phyloP scores from a whole-genome alignment of 2,113 vertebrate genomes.

The Oreochromis tanganicae region DNA sequence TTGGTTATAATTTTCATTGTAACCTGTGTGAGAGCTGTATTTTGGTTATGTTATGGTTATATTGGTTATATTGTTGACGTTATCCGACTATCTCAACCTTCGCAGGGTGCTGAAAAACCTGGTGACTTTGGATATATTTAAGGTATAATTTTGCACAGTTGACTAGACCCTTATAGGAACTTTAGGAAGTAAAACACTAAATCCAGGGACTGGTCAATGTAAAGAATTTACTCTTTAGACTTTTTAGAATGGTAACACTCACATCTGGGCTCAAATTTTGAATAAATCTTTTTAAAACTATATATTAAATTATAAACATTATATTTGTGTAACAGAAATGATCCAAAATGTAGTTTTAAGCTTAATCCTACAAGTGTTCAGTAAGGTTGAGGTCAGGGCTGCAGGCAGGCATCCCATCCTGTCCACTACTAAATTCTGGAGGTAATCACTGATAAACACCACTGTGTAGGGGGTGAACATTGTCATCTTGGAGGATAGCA shows the following conservation, averaged over 20 bases:
- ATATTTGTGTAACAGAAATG: neutral
- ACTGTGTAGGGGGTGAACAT: neutral
- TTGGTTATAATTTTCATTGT: neutral
- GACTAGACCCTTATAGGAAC: neutral
- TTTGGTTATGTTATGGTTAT: neutral
- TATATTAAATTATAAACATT: neutral
- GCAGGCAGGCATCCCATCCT: rapidly evolving
- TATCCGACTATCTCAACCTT: rapidly evolving
- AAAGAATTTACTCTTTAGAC: neutral
- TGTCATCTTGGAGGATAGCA: neutral
- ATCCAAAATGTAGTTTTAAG: neutral
- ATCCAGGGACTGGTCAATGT: neutral
- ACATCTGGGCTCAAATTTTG: neutral
- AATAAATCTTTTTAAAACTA: rapidly evolving
- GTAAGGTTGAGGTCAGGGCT: neutral
- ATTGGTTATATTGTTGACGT: neutral
- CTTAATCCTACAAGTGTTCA: neutral
- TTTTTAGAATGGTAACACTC: neutral
- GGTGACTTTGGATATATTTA: neutral
- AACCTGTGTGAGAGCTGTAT: neutral
- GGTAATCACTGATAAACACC: rapidly evolving
- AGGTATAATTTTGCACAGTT: neutral
- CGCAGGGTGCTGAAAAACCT: neutral
- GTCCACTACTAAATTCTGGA: neutral
- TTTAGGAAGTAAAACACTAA: neutral